Evolutionary conservation across 2,888 invertebrate genomes (phyloP).

Genomic region (Lagria hirta): DNA sequence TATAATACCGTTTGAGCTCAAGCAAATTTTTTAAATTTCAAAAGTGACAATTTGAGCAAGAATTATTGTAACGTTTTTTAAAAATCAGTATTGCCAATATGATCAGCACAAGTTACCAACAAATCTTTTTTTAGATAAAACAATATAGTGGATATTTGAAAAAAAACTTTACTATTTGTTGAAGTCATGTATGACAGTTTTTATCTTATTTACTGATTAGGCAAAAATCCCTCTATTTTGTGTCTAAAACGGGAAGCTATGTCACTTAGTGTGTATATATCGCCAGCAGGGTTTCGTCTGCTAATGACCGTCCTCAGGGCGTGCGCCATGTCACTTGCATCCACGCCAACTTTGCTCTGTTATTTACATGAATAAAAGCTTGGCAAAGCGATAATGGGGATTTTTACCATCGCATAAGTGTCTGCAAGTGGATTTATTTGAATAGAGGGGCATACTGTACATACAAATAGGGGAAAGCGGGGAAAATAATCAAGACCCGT

Average conservation of each 20-base stretch:
- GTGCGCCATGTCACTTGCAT: constrained; percentile 44
- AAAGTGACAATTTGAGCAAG: too few species aligned
- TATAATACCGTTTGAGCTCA: too few species aligned
- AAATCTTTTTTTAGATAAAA: too few species aligned
- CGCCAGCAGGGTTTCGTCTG: constrained; percentile 36
- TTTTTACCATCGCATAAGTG: constrained; percentile 35
- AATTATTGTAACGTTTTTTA: too few species aligned
- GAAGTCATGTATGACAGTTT: too few species aligned
- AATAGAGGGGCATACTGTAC: constrained; percentile 44
- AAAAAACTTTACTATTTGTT: too few species aligned
- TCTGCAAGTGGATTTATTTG: constrained; percentile 49
- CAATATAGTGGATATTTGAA: too few species aligned
- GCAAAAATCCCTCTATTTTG: constrained; percentile 10
- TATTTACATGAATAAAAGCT: constrained; percentile 24
- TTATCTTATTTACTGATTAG: too few species aligned
- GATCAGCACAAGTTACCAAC: too few species aligned
- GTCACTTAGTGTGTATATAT: constrained; percentile 10
- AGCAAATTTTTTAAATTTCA: too few species aligned
- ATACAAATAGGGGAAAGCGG: constrained; percentile 41
- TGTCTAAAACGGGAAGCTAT: constrained; percentile 9
- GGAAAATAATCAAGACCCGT: constrained; percentile 41
- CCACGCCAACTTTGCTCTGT: constrained; percentile 29
- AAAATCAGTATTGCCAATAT: too few species aligned
- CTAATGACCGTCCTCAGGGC: constrained; percentile 45
- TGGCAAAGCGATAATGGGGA: constrained; percentile 25